Conservation (phyloP, 2,797 vertebrate genomes). For the Peromyscus nudipes region DNA sequence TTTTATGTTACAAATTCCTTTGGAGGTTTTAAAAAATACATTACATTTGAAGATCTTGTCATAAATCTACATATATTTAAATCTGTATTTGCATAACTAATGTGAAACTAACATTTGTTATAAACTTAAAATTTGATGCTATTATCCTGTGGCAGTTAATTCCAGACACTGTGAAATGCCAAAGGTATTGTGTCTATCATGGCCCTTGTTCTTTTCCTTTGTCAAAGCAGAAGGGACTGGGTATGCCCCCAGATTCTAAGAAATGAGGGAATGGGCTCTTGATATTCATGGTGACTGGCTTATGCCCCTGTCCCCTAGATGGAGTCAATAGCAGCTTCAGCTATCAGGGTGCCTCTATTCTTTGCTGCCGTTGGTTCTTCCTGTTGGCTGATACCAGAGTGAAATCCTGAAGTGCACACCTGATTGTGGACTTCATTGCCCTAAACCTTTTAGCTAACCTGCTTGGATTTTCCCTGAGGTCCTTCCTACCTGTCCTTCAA, state of each 20-base stretch:
- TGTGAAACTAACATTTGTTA: conserved; percentile 78
- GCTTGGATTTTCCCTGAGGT: background rate
- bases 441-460: background rate
- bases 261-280: background rate
- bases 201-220: conserved; percentile 17
- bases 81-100: conserved; percentile 79
- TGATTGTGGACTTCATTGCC: background rate
- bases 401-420: background rate
- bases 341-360: background rate
- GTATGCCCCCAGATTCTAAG: background rate
- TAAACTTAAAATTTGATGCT: conserved; percentile 63
- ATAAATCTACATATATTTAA: conserved; percentile 82
- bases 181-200: background rate
- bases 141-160: conserved; percentile 66
- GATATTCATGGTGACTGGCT: background rate
- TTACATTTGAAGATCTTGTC: conserved; percentile 71
- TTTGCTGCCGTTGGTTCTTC: background rate
- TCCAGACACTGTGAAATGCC: conserved; percentile 49
- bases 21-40: conserved; percentile 58
- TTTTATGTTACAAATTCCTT: conserved; percentile 67
- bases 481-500: background rate
- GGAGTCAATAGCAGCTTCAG: background rate
- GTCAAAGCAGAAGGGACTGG: background rate
- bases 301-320: background rate
- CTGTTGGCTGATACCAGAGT: background rate